phyloP scores from a whole-genome alignment of 2,888 invertebrate genomes.

The Hylaea fasciaria region DNA sequence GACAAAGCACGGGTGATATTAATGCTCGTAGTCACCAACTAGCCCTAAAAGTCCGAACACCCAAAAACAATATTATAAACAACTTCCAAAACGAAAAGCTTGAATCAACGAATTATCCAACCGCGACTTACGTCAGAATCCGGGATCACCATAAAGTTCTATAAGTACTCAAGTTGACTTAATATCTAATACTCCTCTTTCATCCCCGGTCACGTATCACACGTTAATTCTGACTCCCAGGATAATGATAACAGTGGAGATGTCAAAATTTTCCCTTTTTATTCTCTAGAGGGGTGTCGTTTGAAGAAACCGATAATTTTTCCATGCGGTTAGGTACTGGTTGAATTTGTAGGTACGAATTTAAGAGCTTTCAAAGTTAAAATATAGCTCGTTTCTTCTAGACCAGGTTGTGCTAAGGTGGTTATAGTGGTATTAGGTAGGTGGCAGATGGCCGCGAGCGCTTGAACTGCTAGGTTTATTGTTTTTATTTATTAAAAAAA shows the following conservation, averaged over 20 bases:
- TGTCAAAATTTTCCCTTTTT: slow-evolving; percentile 54
- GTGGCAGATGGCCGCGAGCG: too few relatives aligned
- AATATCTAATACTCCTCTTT: slow-evolving; percentile 41
- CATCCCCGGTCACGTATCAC: slow-evolving; percentile 52
- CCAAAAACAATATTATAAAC: too few relatives aligned
- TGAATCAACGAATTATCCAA: neutral
- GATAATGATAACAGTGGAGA: slow-evolving; percentile 61
- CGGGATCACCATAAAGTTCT: slow-evolving; percentile 20
- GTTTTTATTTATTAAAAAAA: too few relatives aligned
- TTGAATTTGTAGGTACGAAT: slow-evolving; percentile 10
- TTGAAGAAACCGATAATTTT: slow-evolving; percentile 19
- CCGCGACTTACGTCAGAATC: neutral
- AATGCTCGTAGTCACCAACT: too few relatives aligned
- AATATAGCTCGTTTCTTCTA: too few relatives aligned
- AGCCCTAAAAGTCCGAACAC: too few relatives aligned
- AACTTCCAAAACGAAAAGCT: too few relatives aligned
- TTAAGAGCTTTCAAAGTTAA: too few relatives aligned
- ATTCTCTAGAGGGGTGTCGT: slow-evolving; percentile 22
- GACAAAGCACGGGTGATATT: too few relatives aligned
- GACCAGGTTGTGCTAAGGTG: too few relatives aligned
- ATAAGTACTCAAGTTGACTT: slow-evolving; percentile 27
- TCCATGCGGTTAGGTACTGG: slow-evolving; percentile 17
- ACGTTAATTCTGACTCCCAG: slow-evolving; percentile 61
- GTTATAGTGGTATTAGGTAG: too few relatives aligned
- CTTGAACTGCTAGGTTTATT: too few relatives aligned